Percentiles rank a stretch among this genome's conserved stretches.
phyloP scores from a whole-genome alignment of 2,113 vertebrate species.

The Hemichromis elongatus region DNA sequence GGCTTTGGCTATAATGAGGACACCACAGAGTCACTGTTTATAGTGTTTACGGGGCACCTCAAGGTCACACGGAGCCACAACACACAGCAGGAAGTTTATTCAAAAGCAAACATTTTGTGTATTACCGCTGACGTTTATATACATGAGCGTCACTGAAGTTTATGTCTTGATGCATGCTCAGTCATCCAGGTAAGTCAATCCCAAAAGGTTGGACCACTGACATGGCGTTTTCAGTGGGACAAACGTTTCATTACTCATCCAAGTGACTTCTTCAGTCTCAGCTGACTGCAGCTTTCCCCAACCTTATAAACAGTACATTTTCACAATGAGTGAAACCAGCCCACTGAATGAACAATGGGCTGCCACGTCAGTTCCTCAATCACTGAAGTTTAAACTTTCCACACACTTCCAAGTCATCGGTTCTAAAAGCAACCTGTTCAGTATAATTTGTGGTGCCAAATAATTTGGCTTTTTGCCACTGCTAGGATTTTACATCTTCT shows the following conservation, averaged over 20 bases:
- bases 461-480: neutral
- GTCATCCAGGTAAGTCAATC: neutral
- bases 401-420: neutral
- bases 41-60: constrained; percentile 42
- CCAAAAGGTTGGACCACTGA: neutral
- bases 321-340: neutral
- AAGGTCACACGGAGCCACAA: constrained; percentile 9
- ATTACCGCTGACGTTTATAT: neutral
- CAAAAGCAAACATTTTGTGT: neutral
- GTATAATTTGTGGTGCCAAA: neutral
- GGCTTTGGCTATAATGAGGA: constrained; percentile 33
- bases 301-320: neutral
- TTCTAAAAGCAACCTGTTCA: neutral
- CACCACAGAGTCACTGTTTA: constrained; percentile 29
- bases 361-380: neutral
- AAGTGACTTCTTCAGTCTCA: neutral
- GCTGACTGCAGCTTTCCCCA: accelerated
- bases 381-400: neutral
- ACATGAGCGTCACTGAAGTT: neutral
- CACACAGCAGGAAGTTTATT: neutral
- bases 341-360: neutral
- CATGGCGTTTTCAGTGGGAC: accelerated
- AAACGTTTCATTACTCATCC: accelerated
- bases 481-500: neutral
- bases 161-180: neutral